Conservation (phyloP, 2,888 invertebrate genomes). For the Liopterus haemorrhoidalis region DNA sequence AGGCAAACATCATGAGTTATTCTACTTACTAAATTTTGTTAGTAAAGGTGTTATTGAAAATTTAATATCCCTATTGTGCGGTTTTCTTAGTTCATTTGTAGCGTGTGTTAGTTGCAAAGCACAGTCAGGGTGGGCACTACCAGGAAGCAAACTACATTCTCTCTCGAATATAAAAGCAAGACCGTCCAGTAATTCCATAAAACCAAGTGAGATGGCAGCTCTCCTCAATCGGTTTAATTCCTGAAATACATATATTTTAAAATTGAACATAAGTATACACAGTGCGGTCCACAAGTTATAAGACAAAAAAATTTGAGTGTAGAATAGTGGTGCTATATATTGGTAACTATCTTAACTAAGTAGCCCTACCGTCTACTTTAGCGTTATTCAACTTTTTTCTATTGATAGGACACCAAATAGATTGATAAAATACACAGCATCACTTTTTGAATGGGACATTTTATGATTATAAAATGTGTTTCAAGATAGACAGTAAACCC, state of each 20-base stretch:
- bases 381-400: too few relatives aligned
- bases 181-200: conserved; percentile 79
- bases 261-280: too few relatives aligned
- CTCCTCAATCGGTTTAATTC: conserved; percentile 86
- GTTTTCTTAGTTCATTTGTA: conserved; percentile 71
- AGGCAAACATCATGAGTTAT: not conserved
- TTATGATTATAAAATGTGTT: too few relatives aligned
- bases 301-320: too few relatives aligned
- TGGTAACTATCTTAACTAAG: too few relatives aligned
- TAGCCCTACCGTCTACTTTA: too few relatives aligned
- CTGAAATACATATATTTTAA: conserved; percentile 45
- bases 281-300: too few relatives aligned
- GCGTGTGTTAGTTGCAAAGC: conserved; percentile 86
- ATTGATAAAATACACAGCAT: too few relatives aligned
- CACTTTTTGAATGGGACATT: too few relatives aligned
- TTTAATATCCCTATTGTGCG: conserved; percentile 50
- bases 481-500: too few relatives aligned
- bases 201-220: conserved; percentile 87
- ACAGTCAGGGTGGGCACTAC: conserved; percentile 76
- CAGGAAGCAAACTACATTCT: conserved; percentile 75
- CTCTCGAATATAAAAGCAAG: conserved; percentile 83
- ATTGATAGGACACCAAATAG: too few relatives aligned
- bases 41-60: conserved; percentile 43
- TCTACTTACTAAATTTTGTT: conserved; percentile 34
- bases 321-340: too few relatives aligned